phyloP scores from a whole-genome alignment of 1,140 invertebrate genomes.

The Leptinotarsa undecemlineata region DNA sequence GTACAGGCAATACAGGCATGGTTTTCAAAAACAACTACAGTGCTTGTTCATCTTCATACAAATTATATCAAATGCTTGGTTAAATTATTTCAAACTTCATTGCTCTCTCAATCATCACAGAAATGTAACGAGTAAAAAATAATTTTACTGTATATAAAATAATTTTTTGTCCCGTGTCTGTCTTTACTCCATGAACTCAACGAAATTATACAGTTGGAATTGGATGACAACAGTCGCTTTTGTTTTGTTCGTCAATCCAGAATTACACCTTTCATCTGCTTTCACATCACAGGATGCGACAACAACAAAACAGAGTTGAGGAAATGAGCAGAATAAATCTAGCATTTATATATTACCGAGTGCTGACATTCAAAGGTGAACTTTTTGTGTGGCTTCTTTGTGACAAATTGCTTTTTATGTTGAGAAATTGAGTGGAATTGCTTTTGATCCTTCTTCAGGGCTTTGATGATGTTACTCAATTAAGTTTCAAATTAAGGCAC shows the following conservation, averaged over 20 bases:
- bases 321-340: constrained; percentile 31
- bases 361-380: neutral
- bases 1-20: too few relatives aligned
- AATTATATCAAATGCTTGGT: too few relatives aligned
- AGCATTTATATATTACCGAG: constrained; percentile 31
- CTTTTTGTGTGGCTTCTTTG: neutral
- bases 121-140: too few relatives aligned
- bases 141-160: too few relatives aligned
- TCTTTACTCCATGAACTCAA: too few relatives aligned
- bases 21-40: too few relatives aligned
- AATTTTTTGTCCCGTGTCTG: too few relatives aligned
- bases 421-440: neutral
- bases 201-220: neutral
- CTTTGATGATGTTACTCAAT: constrained; percentile 6
- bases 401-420: constrained; percentile 3
- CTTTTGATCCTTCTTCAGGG: neutral
- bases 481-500: neutral
- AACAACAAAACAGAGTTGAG: constrained; percentile 28
- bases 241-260: constrained; percentile 9
- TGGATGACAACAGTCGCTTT: constrained; percentile 9
- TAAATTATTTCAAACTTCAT: too few relatives aligned
- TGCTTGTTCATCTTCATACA: too few relatives aligned
- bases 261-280: constrained; percentile 22
- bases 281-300: constrained; percentile 19
- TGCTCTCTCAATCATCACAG: too few relatives aligned